A percentile compares a stretch with the other conserved stretches of the same genome.
These are phyloP conservation scores for Bubo bubo DNA, from an alignment of 2,113 vertebrate species.

Conservation along the genomic window DNA sequence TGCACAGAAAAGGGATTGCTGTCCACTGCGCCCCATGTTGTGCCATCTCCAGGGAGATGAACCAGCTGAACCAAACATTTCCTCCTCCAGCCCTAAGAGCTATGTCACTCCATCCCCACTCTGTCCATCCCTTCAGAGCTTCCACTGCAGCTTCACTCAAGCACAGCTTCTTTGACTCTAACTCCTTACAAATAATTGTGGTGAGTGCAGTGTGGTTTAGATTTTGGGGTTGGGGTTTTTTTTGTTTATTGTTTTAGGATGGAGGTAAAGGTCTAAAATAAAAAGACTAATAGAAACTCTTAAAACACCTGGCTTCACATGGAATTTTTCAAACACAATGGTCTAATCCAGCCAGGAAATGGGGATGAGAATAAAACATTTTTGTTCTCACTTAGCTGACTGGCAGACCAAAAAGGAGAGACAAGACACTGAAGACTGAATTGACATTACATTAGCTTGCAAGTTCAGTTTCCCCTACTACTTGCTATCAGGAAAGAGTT, in stretches of 20 bases:
- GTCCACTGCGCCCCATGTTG: not conserved
- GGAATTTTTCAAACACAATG: not conserved
- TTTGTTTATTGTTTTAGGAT: not conserved
- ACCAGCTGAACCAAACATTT: not conserved
- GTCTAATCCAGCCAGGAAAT: not conserved
- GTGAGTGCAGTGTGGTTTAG: not conserved
- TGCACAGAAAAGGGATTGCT: not conserved
- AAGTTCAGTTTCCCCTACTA: not conserved
- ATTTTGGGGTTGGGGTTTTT: not conserved
- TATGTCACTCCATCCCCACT: fast-evolving
- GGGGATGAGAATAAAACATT: not conserved
- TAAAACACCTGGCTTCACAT: not conserved
- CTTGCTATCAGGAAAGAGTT: not conserved
- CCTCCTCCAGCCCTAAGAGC: not conserved
- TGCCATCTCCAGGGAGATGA: not conserved
- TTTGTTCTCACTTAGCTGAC: not conserved
- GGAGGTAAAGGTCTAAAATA: not conserved
- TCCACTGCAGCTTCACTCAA: not conserved
- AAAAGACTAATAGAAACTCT: not conserved
- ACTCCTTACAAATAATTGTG: not conserved
- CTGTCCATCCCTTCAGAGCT: not conserved
- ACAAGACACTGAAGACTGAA: not conserved
- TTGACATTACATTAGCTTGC: not conserved
- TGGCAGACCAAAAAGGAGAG: not conserved
- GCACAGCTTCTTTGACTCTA: not conserved